Percentiles rank a stretch among this genome's conserved stretches.
phyloP scores from a whole-genome alignment of 2,113 vertebrate genomes.

The Oreochromis aureus region DNA sequence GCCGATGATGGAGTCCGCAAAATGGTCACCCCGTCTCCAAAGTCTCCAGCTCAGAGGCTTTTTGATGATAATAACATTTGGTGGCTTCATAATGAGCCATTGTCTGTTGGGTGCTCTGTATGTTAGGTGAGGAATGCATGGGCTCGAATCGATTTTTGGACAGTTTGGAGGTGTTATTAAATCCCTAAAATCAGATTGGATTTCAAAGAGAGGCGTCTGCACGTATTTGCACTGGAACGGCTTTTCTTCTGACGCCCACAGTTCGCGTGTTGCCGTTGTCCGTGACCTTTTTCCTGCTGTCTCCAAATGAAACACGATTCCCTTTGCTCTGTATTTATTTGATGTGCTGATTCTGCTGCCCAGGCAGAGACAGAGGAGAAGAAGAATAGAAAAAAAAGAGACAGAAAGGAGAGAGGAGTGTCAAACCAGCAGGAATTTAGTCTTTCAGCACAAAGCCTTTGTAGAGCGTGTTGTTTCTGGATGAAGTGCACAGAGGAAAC shows the following conservation, averaged over 20 bases:
- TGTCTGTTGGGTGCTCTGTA: not conserved
- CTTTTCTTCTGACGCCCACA: conserved; percentile 41
- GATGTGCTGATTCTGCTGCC: conserved; percentile 67
- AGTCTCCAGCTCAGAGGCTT: not conserved
- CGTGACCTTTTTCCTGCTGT: conserved; percentile 52
- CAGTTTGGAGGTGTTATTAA: conserved; percentile 27
- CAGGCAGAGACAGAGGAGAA: conserved; percentile 24
- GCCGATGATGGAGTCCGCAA: conserved; percentile 8
- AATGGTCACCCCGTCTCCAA: conserved; percentile 15
- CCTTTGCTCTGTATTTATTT: conserved; percentile 63
- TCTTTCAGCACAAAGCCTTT: conserved; percentile 54
- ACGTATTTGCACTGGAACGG: conserved; percentile 52
- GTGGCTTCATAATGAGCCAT: conserved; percentile 12
- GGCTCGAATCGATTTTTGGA: conserved; percentile 26
- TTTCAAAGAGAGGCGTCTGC: conserved; percentile 40
- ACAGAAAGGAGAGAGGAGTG: conserved; percentile 40
- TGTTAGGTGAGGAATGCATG: conserved; percentile 40
- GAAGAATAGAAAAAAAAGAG: not conserved
- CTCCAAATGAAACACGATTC: conserved; percentile 61
- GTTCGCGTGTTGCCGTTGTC: conserved; percentile 52
- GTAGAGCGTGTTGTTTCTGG: conserved; percentile 60
- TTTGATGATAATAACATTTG: conserved; percentile 32
- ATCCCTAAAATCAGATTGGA: conserved; percentile 38
- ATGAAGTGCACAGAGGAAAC: conserved; percentile 27
- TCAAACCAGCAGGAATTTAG: conserved; percentile 58